phyloP scores from a whole-genome alignment of 1,140 invertebrate genomes.

The Zaprionus capensis region DNA sequence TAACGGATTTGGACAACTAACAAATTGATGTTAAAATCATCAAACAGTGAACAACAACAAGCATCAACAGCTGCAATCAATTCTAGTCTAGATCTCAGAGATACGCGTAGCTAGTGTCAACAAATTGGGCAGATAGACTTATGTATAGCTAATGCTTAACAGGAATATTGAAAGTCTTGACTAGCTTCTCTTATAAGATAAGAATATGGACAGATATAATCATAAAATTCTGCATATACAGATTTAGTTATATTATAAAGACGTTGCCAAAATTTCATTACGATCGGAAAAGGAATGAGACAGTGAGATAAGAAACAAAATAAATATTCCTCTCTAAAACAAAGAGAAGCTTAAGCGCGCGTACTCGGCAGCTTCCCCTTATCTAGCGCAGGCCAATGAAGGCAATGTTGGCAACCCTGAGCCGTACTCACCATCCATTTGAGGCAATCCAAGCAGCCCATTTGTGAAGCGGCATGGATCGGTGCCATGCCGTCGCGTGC shows the following conservation, averaged over 20 bases:
- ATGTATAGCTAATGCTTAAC: neutral
- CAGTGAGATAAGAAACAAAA: neutral
- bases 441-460: constrained; percentile 93
- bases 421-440: constrained; percentile 92
- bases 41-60: neutral
- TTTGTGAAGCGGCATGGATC: constrained; percentile 94
- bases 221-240: neutral
- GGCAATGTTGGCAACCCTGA: constrained; percentile 17
- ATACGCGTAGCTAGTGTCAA: neutral
- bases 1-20: neutral
- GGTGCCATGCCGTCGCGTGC: constrained; percentile 95
- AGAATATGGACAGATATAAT: neutral
- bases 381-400: too few relatives aligned
- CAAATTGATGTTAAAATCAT: neutral
- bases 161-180: neutral
- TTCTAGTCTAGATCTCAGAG: neutral
- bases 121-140: neutral
- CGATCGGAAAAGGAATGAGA: neutral
- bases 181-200: neutral
- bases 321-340: neutral
- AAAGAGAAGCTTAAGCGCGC: neutral
- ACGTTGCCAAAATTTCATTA: neutral
- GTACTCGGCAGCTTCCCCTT: too few relatives aligned
- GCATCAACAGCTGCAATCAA: neutral
- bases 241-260: neutral